Conservation (phyloP, 2,888 invertebrate species). For the Spodoptera littoralis region DNA sequence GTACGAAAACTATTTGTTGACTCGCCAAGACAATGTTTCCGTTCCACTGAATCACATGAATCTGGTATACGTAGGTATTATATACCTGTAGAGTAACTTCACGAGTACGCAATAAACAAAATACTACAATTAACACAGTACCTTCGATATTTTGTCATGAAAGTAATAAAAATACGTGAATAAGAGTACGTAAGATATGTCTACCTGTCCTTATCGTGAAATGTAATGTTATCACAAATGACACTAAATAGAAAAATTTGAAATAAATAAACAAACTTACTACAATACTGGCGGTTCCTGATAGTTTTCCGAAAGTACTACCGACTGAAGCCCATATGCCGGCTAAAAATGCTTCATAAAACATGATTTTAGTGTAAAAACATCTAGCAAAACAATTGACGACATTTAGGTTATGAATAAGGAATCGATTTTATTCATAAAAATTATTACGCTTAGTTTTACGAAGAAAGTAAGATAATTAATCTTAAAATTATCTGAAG, state of each 20-base stretch:
- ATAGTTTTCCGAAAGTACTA: conserved; percentile 90
- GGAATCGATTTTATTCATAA: conserved; percentile 50
- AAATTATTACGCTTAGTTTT: conserved; percentile 17
- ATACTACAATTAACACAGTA: too few species aligned
- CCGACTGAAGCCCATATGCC: conserved; percentile 90
- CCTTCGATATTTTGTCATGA: too few species aligned
- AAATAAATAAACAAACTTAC: conserved; percentile 65
- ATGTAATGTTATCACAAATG: too few species aligned
- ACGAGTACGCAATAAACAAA: too few species aligned
- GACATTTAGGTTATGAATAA: conserved; percentile 44
- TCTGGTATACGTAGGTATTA: too few species aligned
- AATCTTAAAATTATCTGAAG: not conserved
- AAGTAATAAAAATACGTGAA: too few species aligned
- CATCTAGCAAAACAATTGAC: conserved; percentile 45
- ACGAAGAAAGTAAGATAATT: conserved; percentile 8
- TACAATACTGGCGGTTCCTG: conserved; percentile 80
- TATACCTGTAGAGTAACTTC: too few species aligned
- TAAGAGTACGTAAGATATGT: too few species aligned
- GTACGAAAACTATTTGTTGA: conserved; percentile 16
- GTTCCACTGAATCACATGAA: not conserved
- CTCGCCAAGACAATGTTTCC: conserved; percentile 25
- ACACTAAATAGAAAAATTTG: not conserved
- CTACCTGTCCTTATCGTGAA: too few species aligned
- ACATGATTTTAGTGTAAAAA: conserved; percentile 70
- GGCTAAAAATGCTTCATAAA: conserved; percentile 87